phyloP scores from a whole-genome alignment of 2,888 invertebrate genomes.

The Orthosia gracilis region DNA sequence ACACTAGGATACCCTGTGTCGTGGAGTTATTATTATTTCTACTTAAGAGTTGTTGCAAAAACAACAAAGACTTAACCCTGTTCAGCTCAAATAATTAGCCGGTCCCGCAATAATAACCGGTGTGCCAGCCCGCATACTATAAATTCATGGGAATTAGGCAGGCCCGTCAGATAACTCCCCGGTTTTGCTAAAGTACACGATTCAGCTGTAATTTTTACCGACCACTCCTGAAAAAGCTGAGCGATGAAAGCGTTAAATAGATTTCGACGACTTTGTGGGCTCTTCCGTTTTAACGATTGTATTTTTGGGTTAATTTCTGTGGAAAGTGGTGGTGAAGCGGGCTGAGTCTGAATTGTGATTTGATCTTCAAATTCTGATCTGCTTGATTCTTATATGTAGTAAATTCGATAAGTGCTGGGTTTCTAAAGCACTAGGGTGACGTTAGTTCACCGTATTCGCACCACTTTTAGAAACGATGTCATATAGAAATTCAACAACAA shows the following conservation, averaged over 20 bases:
- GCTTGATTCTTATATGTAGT: not conserved
- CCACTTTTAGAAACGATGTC: not conserved
- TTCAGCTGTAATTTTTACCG: conserved; percentile 63
- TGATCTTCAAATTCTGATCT: conserved; percentile 18
- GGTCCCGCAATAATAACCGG: conserved; percentile 64
- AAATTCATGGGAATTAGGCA: conserved; percentile 71
- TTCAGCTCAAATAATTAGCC: conserved; percentile 64
- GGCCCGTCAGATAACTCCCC: conserved; percentile 68
- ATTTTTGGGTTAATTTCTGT: conserved; percentile 39
- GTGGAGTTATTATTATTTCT: too few species aligned
- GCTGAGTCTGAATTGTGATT: conserved; percentile 8
- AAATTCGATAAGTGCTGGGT: not conserved
- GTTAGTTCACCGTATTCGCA: not conserved
- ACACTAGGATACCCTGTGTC: too few species aligned
- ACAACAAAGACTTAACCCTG: conserved; percentile 36
- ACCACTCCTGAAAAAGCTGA: conserved; percentile 54
- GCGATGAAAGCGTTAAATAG: conserved; percentile 62
- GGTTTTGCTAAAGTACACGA: conserved; percentile 68
- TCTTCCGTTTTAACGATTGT: conserved; percentile 47
- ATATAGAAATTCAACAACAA: not conserved
- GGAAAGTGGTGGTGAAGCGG: not conserved
- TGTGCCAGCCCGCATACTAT: conserved; percentile 68
- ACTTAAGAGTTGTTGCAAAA: conserved; percentile 27
- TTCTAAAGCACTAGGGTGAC: not conserved
- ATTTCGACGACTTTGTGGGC: conserved; percentile 58